Percentiles rank a stretch among this genome's conserved stretches.
Conservation (phyloP, 1,140 invertebrate species). For the Drosophila chauvacae region DNA sequence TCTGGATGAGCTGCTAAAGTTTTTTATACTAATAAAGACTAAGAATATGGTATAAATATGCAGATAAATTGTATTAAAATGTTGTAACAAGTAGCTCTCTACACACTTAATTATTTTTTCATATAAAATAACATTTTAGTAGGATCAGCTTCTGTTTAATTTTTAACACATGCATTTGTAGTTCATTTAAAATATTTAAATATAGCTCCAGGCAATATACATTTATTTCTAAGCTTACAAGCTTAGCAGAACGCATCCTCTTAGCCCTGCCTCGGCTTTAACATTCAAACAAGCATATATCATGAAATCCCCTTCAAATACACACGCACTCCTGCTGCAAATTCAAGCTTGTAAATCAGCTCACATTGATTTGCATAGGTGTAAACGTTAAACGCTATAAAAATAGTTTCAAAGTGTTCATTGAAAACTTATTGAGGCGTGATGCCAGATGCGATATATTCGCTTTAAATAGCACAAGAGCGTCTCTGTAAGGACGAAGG, state of each 20-base stretch:
- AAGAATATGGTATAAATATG: neutral
- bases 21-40: no score
- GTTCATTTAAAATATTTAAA: neutral
- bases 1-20: no score
- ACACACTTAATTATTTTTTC: neutral
- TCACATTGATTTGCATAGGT: slow-evolving; percentile 50
- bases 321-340: neutral
- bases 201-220: neutral
- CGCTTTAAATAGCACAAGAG: slow-evolving; percentile 63
- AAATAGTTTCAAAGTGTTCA: slow-evolving; percentile 82
- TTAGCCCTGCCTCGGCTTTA: neutral
- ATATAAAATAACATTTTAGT: no score
- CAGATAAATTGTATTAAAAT: neutral
- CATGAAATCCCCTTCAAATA: neutral
- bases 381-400: slow-evolving; percentile 71
- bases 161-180: neutral
- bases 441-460: slow-evolving; percentile 68
- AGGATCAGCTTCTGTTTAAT: neutral
- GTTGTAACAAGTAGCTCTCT: neutral
- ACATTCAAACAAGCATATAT: slow-evolving; percentile 11
- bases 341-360: slow-evolving; percentile 31
- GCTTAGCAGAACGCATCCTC: neutral
- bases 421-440: slow-evolving; percentile 79
- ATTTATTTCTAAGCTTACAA: neutral
- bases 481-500: neutral